Evolutionary conservation across 2,113 vertebrate species (phyloP), one percentile per base, ranked within the genome.

Genomic region (Myxocyprinus asiaticus): DNA sequence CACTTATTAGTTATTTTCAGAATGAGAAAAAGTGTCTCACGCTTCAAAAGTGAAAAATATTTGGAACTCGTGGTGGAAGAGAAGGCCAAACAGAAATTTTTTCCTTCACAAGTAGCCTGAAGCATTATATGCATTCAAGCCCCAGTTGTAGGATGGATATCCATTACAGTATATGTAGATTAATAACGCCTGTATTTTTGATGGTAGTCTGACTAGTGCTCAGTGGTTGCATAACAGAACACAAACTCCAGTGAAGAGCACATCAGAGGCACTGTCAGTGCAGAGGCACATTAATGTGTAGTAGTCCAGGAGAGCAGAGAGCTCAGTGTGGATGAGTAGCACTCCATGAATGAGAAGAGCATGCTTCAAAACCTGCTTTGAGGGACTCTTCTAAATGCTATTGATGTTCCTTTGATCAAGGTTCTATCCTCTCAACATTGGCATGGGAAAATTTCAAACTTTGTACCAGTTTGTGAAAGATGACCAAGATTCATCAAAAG

Each of bases 341-440:
- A 45, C 69, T 72, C 3, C 53, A 7, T 59, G 55, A 58, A 17
- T 59, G 14, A 58, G 55, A 72, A 72, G 53, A 59, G 44, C 69
- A 59, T 43, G 6, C 53, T n/a, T 58, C 14, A 43, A 72, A 72
- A 72, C 12, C 42, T 3, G 69, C 69, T 71, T 71, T 3, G 3
- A 70, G 51, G 22, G 3, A 33, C 68, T 71, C 68, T 71, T 15
- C 68, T 71, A 51, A 58, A 53, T 44, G 33, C 51, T 56, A 44
- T 42, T 71, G 51, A 56, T 71, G 68, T 44, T 51, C 42, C 9
- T 71, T 58, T 71, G 68, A 58, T 71, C 45, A 71, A 71, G 43
- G 53, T 17, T 22, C 6, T 8, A 9, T 56, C 50, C 22, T 7
- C 67, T 69, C 22, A 53, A 69, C 17, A 53, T 69, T 11, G 47